Conservation (phyloP, 2,113 vertebrate genomes). For the Mobula birostris region DNA sequence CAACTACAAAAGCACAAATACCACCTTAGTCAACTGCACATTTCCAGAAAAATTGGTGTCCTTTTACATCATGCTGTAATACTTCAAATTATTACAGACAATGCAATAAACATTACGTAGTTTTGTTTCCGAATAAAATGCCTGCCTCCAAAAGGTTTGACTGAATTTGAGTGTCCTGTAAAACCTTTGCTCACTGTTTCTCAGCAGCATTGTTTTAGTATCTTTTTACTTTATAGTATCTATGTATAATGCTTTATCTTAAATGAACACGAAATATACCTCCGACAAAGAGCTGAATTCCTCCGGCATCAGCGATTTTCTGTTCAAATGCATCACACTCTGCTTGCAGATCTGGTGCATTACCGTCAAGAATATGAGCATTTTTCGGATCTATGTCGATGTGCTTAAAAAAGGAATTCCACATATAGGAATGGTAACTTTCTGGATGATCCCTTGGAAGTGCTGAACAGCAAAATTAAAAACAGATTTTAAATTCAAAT, state of each 20-base stretch:
- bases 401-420: constrained; percentile 76
- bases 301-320: constrained; percentile 70
- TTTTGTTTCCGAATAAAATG: neutral
- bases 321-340: constrained; percentile 71
- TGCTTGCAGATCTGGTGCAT: constrained; percentile 62
- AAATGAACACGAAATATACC: constrained; percentile 48
- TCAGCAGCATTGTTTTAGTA: neutral
- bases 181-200: neutral
- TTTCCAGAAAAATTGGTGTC: too few species aligned
- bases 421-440: constrained; percentile 76
- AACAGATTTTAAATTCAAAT: constrained; percentile 22
- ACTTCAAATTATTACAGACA: neutral
- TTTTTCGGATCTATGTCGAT: constrained; percentile 72
- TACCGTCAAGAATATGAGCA: constrained; percentile 70
- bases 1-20: neutral
- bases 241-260: neutral
- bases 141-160: neutral
- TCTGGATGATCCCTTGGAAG: constrained; percentile 72
- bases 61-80: too few species aligned
- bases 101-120: neutral
- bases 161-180: neutral
- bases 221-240: neutral
- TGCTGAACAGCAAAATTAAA: constrained; percentile 49
- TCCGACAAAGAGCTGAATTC: constrained; percentile 73
- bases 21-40: neutral